Conservation (phyloP, 2,797 vertebrate genomes). For the Sebastes paucispinis region DNA sequence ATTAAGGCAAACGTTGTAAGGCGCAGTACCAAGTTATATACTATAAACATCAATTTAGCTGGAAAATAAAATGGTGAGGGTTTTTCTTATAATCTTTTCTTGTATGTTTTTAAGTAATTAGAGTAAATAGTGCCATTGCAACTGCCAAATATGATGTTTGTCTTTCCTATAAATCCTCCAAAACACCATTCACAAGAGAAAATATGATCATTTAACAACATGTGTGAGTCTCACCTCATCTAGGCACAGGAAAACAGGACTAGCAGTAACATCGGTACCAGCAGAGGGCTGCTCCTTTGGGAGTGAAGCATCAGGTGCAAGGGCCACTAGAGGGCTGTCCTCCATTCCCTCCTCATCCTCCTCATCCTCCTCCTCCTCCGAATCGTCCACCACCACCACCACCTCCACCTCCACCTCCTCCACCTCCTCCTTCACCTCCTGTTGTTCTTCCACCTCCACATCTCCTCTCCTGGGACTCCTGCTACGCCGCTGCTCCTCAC, state of each 20-base stretch:
- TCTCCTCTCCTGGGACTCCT: slow-evolving; percentile 56
- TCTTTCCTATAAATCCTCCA: background rate
- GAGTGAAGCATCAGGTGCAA: slow-evolving; percentile 73
- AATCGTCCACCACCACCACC: background rate
- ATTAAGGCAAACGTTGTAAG: background rate
- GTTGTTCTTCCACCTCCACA: slow-evolving; percentile 32
- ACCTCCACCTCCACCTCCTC: slow-evolving; percentile 6
- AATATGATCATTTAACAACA: background rate
- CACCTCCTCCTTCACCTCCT: slow-evolving; percentile 26
- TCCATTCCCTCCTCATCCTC: slow-evolving; percentile 11
- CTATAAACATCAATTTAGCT: background rate
- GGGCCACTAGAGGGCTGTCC: slow-evolving; percentile 56
- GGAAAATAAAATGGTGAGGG: background rate
- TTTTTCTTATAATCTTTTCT: background rate
- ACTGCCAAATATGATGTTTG: background rate
- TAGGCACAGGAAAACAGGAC: slow-evolving; percentile 84
- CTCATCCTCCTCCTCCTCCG: slow-evolving; percentile 17
- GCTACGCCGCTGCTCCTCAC: slow-evolving; percentile 58
- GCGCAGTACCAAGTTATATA: background rate
- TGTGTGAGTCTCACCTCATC: slow-evolving; percentile 84
- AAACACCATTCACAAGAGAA: background rate
- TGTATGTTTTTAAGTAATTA: background rate
- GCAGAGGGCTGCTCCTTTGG: slow-evolving; percentile 65
- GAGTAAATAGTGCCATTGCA: background rate
- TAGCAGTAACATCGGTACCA: slow-evolving; percentile 59